Conservation (phyloP, 53 echinoderm and acorn worm genomes). For the Luidia sarsii region DNA sequence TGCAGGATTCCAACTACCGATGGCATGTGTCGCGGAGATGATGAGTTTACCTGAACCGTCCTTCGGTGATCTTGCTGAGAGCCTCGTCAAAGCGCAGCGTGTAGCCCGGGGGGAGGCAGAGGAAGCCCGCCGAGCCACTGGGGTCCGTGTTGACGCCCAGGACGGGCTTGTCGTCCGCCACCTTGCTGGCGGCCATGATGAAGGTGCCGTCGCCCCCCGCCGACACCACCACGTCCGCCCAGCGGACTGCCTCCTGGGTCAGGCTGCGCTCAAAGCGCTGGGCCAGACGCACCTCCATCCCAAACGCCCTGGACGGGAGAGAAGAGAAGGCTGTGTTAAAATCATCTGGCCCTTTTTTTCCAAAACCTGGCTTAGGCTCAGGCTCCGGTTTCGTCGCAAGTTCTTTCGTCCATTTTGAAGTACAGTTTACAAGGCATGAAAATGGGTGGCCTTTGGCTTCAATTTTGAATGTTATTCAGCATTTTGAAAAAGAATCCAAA, state of each 20-base stretch:
- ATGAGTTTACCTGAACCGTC: constrained; percentile 84
- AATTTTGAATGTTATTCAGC: no score
- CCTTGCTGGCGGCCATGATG: constrained; percentile 83
- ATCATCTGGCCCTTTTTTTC: no score
- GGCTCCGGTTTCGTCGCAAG: no score
- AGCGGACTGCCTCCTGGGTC: constrained; percentile 50
- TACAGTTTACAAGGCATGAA: no score
- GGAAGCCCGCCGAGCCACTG: constrained; percentile 80
- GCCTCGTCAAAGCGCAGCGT: constrained; percentile 64
- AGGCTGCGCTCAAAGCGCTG: constrained; percentile 60
- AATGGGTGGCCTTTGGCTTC: no score
- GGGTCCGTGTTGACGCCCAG: constrained; percentile 94
- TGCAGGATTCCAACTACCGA: not conserved
- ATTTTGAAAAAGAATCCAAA: no score
- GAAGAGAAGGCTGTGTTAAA: not conserved
- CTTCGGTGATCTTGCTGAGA: constrained; percentile 64
- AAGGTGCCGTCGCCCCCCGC: constrained; percentile 97
- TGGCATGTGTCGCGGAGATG: not conserved
- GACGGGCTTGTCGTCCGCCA: constrained; percentile 81
- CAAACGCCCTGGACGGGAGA: constrained; percentile 46
- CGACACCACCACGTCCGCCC: constrained; percentile 84
- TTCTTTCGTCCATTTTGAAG: no score
- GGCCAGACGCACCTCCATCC: constrained; percentile 52
- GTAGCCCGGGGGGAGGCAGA: constrained; percentile 80
- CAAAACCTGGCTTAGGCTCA: no score